Evolutionary conservation across 2,797 vertebrate species (phyloP), one percentile per base, ranked within the genome.

Genomic region (Pseudomugil tenellus): DNA sequence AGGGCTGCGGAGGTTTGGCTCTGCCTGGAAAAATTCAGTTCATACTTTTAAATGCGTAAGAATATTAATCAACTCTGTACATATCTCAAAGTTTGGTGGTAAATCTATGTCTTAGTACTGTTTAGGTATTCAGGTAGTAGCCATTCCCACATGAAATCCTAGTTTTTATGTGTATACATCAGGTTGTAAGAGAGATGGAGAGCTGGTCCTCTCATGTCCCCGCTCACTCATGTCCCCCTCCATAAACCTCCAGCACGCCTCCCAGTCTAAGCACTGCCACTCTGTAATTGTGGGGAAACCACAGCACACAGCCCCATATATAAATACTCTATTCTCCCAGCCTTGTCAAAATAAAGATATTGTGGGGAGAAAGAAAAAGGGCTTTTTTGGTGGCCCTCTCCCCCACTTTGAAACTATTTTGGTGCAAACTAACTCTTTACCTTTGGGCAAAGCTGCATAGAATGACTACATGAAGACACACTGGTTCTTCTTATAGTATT

Each of bases 271-370:
- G 89, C 88, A 91, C 88, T 83, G 87, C 87, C 87, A 92, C 91
- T 92, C 93, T 95, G 93, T 94, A 95, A 95, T 95, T 94, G 91
- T 93, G 92, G 90, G 88, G 82, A 87, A 90, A 90, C 94, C 93
- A 87, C 93, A 94, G 91, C 91, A 93, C 93, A 94, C 91, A 94
- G 92, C 87, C 90, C 87, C 87, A 81, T 91, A 92, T 94, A 95
- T 93, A 95, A 95, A 95, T 94, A 94, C 90, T 85, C 89, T 86
- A 90, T 93, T 92, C 92, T 92, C 89, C 90, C 87, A 90, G 89
- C 89, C 91, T 91, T 93, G 93, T 94, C 90, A 94, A 94, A 94
- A 94, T 93, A 93, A 94, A 94, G 91, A 87, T 90, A 90, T 84
- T 90, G 88, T 85, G 89, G 89, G 91, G 87, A 81, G 70, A 90